Evolutionary conservation across 2,797 vertebrate genomes (phyloP).

Genomic region (Graptemys geographica): DNA sequence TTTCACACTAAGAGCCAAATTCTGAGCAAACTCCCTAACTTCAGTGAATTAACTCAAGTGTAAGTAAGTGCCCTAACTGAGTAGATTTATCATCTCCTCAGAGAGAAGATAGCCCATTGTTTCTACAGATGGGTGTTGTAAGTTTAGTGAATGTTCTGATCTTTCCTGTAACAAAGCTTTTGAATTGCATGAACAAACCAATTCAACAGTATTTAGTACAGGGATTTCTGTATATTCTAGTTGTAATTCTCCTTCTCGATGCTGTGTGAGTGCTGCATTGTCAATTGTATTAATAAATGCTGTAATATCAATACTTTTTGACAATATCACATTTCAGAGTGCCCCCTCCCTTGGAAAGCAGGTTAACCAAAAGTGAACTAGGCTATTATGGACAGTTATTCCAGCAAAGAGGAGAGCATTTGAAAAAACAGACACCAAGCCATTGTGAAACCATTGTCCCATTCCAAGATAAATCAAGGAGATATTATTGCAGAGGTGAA

Average conservation of each 20-base stretch:
- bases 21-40: not conserved
- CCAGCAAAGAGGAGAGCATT: not conserved
- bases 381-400: not conserved
- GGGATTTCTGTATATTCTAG: not conserved
- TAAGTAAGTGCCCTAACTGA: not conserved
- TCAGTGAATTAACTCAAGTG: not conserved
- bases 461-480: not conserved
- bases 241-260: not conserved
- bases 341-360: not conserved
- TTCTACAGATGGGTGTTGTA: not conserved
- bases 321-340: not conserved
- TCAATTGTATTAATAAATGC: not conserved
- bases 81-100: not conserved
- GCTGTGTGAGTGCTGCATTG: not conserved
- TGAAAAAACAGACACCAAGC: not conserved
- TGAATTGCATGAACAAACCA: not conserved
- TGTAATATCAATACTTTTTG: not conserved
- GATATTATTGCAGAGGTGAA: not conserved
- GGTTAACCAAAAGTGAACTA: too few species aligned
- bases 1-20: not conserved
- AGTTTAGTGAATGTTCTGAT: not conserved
- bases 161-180: not conserved
- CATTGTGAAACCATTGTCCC: not conserved
- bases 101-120: not conserved
- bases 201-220: not conserved